Evolutionary conservation across 2,888 invertebrate genomes (phyloP).

Genomic region (Scaptomyza parva): DNA sequence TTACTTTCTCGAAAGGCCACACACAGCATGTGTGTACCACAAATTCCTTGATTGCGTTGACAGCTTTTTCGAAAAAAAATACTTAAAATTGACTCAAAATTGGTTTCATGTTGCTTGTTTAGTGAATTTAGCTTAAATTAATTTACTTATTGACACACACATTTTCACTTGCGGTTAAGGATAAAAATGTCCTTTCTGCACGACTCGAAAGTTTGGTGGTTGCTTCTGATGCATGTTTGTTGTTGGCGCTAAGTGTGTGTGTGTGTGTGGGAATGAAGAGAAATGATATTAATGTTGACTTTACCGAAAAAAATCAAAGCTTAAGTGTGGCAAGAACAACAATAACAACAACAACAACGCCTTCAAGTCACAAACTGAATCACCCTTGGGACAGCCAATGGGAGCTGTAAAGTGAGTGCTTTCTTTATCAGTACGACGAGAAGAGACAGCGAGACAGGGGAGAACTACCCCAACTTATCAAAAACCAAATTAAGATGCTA

Average conservation of each 20-base stretch:
- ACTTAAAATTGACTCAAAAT: conserved; percentile 19
- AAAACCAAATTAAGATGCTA: conserved; percentile 71
- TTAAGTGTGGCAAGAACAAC: conserved; percentile 29
- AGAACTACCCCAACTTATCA: not conserved
- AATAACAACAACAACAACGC: conserved; percentile 13
- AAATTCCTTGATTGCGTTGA: conserved; percentile 2
- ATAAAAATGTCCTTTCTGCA: conserved; percentile 33
- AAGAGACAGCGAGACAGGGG: not conserved
- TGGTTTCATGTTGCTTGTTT: conserved; percentile 34
- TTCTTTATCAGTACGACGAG: conserved; percentile 63
- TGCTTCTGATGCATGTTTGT: conserved; percentile 1
- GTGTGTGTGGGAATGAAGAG: conserved; percentile 10
- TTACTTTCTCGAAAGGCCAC: not conserved
- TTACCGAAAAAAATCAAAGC: conserved; percentile 57
- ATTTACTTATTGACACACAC: conserved; percentile 71
- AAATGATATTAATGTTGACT: conserved; percentile 32
- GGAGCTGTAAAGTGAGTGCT: conserved; percentile 48
- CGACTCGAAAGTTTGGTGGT: conserved; percentile 19
- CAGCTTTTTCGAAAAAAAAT: not conserved
- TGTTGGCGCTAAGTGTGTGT: conserved; percentile 1
- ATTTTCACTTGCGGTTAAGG: conserved; percentile 42
- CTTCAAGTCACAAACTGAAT: conserved; percentile 47
- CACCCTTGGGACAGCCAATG: conserved; percentile 56
- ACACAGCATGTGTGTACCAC: no score
- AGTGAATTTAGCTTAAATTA: conserved; percentile 59